Base-by-base conservation (phyloP, 2,113 vertebrate species). In the Corythornis cristatus region DNA sequence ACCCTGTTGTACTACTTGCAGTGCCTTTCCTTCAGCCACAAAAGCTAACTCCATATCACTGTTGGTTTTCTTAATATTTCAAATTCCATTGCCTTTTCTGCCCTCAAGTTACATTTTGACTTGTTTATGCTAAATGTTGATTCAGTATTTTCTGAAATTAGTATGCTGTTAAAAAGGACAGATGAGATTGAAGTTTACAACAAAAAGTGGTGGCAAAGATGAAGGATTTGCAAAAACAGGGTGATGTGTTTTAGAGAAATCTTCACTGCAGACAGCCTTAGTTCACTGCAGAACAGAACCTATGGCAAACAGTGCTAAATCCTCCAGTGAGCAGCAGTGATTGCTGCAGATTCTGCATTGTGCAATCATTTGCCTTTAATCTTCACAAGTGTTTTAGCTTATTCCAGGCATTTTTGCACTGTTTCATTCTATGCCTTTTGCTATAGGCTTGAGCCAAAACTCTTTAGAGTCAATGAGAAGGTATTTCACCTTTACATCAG, bases 241-340 rank as follows among this genome's bases (percentile, higher is more conserved):
- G 65, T 80, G 58, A 82, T 85, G 79, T 65, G 25, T 89, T 35
- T 77, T 80, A 9, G 9, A 48, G 76, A 45, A 74, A 37, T 86
- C 43, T 91, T 54, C 84, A 46, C 60, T 82, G 73, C 43, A 0
- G 11, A 75, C 87, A 93, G 76, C 21, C 51, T 76, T 74, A 84
- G 78, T 71, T 83, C 57, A 70, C 5, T 80, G 74, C 35, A 83
- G 68, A 83, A 35, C 26, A 77, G 43, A 78, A 95, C 61, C 42
- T 85, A 43, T 25, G 54, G 58, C 76, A 91, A 88, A 93, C 51
- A 86, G 19, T 45, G 53, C 88, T 87, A 89, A 95, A 75, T 94
- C 26, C 25, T 72, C 74, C 28, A 85, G 20, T 61, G 56, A 46
- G 81, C 92, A 90, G 37, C 42, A 46, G 11, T 70, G 83, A 86